These are phyloP conservation scores for Aepyceros melampus DNA, from an alignment of 2,113 vertebrate species.

Conservation along the genomic window DNA sequence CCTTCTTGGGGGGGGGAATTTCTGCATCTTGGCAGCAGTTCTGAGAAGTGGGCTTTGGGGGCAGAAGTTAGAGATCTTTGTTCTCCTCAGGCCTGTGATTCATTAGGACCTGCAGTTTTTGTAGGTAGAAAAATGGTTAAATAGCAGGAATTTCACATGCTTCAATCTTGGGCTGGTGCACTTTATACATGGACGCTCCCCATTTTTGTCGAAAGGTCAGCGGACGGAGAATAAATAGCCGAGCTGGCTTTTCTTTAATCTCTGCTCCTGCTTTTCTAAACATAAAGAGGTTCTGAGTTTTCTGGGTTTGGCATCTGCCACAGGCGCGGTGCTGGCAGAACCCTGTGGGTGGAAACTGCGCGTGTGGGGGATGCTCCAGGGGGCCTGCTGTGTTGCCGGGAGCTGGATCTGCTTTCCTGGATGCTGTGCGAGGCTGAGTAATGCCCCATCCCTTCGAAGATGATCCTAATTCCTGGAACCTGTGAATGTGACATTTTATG, in stretches of 20 bases:
- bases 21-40: neutral
- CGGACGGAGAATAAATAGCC: neutral
- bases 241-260: neutral
- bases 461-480: neutral
- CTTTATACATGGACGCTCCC: neutral
- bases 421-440: neutral
- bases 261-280: neutral
- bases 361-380: neutral
- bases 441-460: too few species aligned
- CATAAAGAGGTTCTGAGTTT: neutral
- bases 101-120: neutral
- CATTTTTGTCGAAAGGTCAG: neutral
- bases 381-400: neutral
- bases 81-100: neutral
- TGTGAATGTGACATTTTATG: neutral
- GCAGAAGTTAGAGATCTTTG: neutral
- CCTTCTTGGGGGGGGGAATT: neutral
- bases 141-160: neutral
- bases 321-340: neutral
- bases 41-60: neutral
- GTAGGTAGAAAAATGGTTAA: neutral
- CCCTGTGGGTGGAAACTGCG: neutral
- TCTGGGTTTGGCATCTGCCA: neutral
- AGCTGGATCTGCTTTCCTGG: neutral
- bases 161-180: neutral